Evolutionary conservation across 2,888 invertebrate genomes (phyloP), one percentile per base, ranked within the genome.

Genomic region (Zygaena filipendulae): DNA sequence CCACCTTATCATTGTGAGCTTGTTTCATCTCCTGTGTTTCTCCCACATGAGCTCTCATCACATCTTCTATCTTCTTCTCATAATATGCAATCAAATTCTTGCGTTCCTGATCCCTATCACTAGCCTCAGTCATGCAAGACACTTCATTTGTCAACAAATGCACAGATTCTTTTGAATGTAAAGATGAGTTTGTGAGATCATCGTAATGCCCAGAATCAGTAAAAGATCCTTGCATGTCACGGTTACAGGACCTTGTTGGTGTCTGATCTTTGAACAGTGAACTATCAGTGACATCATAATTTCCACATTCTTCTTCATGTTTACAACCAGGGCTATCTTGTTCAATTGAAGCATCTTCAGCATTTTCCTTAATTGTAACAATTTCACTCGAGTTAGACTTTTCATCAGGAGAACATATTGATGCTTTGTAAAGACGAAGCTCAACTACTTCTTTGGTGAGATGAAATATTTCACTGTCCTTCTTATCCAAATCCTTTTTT

Each of bases 161-260:
- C 29, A 82, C 82, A n/a, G 87, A 87, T 51, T 90, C 90, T 68
- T 89, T 90, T 32, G 90, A 90, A 64, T 89, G 87, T 36, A 90
- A 77, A 29, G 90, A 89, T 27, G 90, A 89, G 47, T 86, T 86
- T 10, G 87, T 86, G 45, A 88, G 77, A 68, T 92, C 92, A 59
- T 93, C 93, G 64, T 89, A 92, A 69, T 92, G 90, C 22, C 93
- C 93, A 4, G 92, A 92, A 66, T 92, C 92, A 30, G 91, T 88
- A 51, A 90, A 87, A 13, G 92, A 92, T 39, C 87, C 86, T 47
- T 87, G 87, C 81, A 89, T 84, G 55, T 90, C 89, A 61, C 69
- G 74, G 33, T 72, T 59, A 40, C 71, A 62, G 7, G 5, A 6
- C 35, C 75, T 60, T 9, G 68, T 74, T 24, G 79, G 74, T 27